Evolutionary conservation across 2,888 invertebrate species (phyloP), one percentile per base, ranked within the genome.

Genomic region (Pseudococcus viburni): DNA sequence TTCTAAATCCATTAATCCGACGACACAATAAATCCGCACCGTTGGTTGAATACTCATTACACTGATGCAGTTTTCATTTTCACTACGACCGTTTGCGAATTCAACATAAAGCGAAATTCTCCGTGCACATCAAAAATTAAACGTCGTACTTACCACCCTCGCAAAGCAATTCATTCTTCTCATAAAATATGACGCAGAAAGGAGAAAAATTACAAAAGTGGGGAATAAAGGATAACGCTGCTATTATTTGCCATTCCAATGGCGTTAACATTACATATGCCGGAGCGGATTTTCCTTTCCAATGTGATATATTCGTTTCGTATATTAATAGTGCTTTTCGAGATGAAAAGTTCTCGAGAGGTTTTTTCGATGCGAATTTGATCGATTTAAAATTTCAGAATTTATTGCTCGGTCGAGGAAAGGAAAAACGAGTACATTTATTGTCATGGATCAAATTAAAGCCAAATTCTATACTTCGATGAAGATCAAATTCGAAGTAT

Each of bases 141-240:
- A 77, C 77, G 77, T 17, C 39, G 39, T 77, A 77, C 77, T 77
- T 42, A 77, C 51, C 51, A 85, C 85, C 51, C 55, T 85, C 51
- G 26, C 17, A 85, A 85, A 85, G 33, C 55, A 85, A 55, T 48
- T 84, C 55, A 33, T 51, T 85, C 33, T 55, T 33, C 48, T 64
- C 64, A 22, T 64, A 48, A 51, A 85, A 33, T 15, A 85, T 55
- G 51, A 84, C 48, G 51, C 6, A 48, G 11, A 22, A 84, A 19
- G 51, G 51, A 85, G 85, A 48, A 33, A 33, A 55, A 85, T 84
- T 46, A 84, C 55, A 51, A 84, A 48, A 55, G 55, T 46, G 33
- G 51, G 33, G 33, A 85, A 85, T 19, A 85, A 55, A 85, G 51
- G 51, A 85, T 22, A 48, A 26, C 17, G 19, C 19, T 55, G 17